A percentile compares a stretch with the other conserved stretches of the same genome.
Evolutionary conservation across 2,113 vertebrate species (phyloP).

Genomic region (Propithecus coquereli): DNA sequence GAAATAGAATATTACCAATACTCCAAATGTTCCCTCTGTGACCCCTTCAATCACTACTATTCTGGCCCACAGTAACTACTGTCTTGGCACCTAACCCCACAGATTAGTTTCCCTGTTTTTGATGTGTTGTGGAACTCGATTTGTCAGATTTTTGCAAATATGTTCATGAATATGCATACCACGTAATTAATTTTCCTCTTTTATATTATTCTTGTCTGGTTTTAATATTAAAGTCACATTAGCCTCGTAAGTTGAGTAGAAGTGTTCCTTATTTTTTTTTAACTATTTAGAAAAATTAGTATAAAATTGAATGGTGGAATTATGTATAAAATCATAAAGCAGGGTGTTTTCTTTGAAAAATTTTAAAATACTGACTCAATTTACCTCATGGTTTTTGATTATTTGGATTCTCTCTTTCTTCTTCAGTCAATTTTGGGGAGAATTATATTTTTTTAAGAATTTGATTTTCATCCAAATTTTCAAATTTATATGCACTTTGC

Average conservation of each 20-base stretch:
- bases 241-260: neutral
- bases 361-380: neutral
- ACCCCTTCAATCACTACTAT: neutral
- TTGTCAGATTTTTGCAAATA: neutral
- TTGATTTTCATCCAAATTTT: neutral
- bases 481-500: neutral
- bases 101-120: neutral
- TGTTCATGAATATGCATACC: neutral
- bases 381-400: neutral
- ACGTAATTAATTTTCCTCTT: neutral
- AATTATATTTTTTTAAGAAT: neutral
- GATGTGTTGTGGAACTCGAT: neutral
- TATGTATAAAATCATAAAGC: neutral
- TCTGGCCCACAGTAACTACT: too few relatives aligned
- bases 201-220: neutral
- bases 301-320: neutral
- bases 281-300: neutral
- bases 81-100: neutral
- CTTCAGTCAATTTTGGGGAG: neutral
- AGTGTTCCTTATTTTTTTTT: neutral
- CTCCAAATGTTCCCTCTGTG: neutral
- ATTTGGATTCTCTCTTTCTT: neutral
- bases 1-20: neutral
- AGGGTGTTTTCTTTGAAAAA: neutral
- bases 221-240: neutral